A percentile compares a stretch with the other conserved stretches of the same genome.
These are phyloP conservation scores for Andrena cerasifolii DNA, from an alignment of 1,140 invertebrate genomes.

Conservation along the genomic window DNA sequence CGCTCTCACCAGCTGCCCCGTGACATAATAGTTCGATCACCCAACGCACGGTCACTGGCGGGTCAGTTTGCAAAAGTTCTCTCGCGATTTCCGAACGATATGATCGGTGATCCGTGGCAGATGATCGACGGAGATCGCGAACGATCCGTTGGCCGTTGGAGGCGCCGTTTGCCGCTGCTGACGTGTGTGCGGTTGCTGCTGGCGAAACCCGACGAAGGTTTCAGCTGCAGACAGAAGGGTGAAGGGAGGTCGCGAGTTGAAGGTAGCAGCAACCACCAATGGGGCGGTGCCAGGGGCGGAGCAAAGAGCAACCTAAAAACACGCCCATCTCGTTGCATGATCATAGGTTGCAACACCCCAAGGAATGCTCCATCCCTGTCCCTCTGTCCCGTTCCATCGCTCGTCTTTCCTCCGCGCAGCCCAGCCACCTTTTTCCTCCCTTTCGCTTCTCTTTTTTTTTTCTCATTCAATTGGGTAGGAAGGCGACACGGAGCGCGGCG, in stretches of 20 bases:
- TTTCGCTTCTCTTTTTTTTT: neutral
- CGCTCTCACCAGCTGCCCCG: neutral
- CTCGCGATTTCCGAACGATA: constrained; percentile 14
- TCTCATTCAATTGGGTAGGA: constrained; percentile 44
- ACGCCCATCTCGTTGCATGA: constrained; percentile 59
- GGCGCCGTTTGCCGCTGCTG: constrained; percentile 61
- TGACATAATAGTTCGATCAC: constrained; percentile 1
- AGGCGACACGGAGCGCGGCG: constrained; percentile 51
- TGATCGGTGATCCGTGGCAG: constrained; percentile 23
- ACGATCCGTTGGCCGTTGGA: constrained; percentile 56
- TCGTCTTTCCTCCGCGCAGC: constrained; percentile 19
- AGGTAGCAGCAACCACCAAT: constrained; percentile 61
- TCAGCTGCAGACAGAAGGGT: constrained; percentile 56
- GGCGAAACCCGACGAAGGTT: constrained; percentile 59
- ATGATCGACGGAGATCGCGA: constrained; percentile 56
- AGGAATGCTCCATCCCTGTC: constrained; percentile 57
- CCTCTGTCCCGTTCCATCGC: neutral
- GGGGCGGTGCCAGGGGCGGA: constrained; percentile 62
- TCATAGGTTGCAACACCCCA: constrained; percentile 57
- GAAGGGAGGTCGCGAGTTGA: constrained; percentile 50
- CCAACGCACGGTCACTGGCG: constrained; percentile 21
- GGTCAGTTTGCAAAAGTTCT: constrained; percentile 12
- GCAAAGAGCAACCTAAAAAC: constrained; percentile 47
- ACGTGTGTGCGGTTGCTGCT: constrained; percentile 65
- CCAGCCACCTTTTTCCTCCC: constrained; percentile 23